These are phyloP conservation scores for Gulo gulo DNA, from an alignment of 2,113 vertebrate species.

Conservation along the genomic window DNA sequence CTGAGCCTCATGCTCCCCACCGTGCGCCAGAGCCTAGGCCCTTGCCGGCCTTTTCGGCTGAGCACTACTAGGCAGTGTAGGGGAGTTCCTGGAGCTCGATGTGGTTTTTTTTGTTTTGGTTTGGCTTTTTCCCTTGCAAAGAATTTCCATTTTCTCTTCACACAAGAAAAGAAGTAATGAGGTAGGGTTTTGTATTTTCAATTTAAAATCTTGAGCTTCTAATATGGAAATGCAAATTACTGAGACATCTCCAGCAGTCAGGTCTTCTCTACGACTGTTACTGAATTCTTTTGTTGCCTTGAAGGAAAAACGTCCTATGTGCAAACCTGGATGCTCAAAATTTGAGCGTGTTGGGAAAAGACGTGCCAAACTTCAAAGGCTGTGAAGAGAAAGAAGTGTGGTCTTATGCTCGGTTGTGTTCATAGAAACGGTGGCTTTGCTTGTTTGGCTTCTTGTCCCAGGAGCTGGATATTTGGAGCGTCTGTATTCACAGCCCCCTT, in stretches of 20 bases:
- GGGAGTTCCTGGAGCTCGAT: background rate
- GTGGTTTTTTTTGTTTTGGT: background rate
- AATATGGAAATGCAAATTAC: conserved; percentile 53
- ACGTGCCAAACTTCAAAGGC: conserved; percentile 61
- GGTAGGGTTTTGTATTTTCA: conserved; percentile 40
- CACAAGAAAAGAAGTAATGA: conserved; percentile 42
- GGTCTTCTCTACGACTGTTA: conserved; percentile 36
- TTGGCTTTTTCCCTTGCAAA: conserved; percentile 32
- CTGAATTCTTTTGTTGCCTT: conserved; percentile 39
- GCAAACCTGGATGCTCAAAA: conserved; percentile 62
- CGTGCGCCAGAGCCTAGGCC: background rate
- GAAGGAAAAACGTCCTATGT: background rate
- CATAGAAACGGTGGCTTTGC: conserved; percentile 32
- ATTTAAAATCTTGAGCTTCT: conserved; percentile 43
- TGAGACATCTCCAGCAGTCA: conserved; percentile 44
- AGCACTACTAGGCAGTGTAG: background rate
- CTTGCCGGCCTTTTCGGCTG: background rate
- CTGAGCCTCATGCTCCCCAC: background rate
- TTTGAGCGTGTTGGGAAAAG: conserved; percentile 51
- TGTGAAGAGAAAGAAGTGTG: conserved; percentile 57
- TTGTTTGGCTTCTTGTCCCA: background rate
- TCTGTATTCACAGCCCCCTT: conserved; percentile 15
- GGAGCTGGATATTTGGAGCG: conserved; percentile 31
- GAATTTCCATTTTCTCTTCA: conserved; percentile 64
- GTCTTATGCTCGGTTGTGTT: conserved; percentile 63